A percentile compares a stretch with the other conserved stretches of the same genome.
Conservation (phyloP, 2,888 invertebrate genomes). For the Coleophora flavipennella region DNA sequence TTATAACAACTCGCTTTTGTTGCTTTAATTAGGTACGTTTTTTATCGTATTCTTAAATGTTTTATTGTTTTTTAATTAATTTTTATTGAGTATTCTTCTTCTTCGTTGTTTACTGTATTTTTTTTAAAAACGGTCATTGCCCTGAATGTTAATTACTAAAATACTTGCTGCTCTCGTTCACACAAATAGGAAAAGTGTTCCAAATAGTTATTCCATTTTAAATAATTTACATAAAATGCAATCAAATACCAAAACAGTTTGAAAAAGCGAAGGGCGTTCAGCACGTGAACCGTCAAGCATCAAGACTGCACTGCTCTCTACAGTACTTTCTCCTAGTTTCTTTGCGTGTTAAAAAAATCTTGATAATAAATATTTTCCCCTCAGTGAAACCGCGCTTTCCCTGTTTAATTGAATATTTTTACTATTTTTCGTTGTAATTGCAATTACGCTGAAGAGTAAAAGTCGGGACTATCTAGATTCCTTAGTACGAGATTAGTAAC, state of each 20-base stretch:
- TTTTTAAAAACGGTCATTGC: too few species aligned
- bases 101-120: too few species aligned
- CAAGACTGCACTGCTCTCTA: background rate
- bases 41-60: too few species aligned
- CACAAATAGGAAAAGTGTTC: conserved; percentile 7
- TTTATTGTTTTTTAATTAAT: too few species aligned
- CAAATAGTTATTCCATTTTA: conserved; percentile 6
- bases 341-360: conserved; percentile 70
- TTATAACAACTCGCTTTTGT: conserved; percentile 50
- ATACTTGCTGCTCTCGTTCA: conserved; percentile 8
- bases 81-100: too few species aligned
- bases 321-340: conserved; percentile 28
- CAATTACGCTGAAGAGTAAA: conserved; percentile 42
- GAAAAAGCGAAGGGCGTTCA: conserved; percentile 24
- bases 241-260: conserved; percentile 2
- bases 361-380: conserved; percentile 43
- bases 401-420: conserved; percentile 58
- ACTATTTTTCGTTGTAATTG: conserved; percentile 51
- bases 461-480: conserved; percentile 36
- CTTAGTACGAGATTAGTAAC: conserved; percentile 23
- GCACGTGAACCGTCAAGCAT: conserved; percentile 19
- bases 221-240: conserved; percentile 8
- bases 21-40: too few species aligned
- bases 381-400: conserved; percentile 64
- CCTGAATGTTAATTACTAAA: background rate